phyloP scores from a whole-genome alignment of 2,797 vertebrate genomes.

The Brachyrhaphis roseni region DNA sequence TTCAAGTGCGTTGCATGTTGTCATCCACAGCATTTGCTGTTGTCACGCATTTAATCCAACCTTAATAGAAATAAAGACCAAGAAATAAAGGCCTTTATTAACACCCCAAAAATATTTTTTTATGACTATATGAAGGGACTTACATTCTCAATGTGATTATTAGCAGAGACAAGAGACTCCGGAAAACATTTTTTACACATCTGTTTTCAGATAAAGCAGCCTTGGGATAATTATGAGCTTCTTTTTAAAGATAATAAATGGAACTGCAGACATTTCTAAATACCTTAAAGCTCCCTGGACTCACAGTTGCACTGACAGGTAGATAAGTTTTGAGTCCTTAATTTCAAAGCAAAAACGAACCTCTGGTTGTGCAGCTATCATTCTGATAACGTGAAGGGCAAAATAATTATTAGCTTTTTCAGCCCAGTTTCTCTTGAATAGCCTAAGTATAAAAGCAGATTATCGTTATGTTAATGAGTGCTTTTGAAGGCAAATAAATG shows the following conservation, averaged over 20 bases:
- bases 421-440: constrained; percentile 32
- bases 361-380: constrained; percentile 5
- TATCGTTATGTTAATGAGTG: constrained; percentile 51
- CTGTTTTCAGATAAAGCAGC: constrained; percentile 13
- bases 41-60: constrained; percentile 30
- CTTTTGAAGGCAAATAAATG: constrained; percentile 47
- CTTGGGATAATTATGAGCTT: not conserved
- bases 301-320: constrained; percentile 18
- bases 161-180: constrained; percentile 19
- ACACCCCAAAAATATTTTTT: constrained; percentile 1
- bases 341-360: constrained; percentile 16
- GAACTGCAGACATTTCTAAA: constrained; percentile 15
- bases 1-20: constrained; percentile 49
- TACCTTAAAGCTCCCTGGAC: constrained; percentile 17
- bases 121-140: constrained; percentile 5
- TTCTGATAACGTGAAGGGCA: constrained; percentile 15
- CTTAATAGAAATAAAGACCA: not conserved
- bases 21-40: constrained; percentile 19
- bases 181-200: constrained; percentile 33
- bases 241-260: constrained; percentile 14
- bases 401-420: not conserved
- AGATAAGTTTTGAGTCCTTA: constrained; percentile 25
- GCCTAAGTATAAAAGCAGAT: constrained; percentile 36
- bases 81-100: constrained; percentile 8
- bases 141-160: constrained; percentile 41